Conservation (phyloP, 2,888 invertebrate species). For the Drosophila ustulata region DNA sequence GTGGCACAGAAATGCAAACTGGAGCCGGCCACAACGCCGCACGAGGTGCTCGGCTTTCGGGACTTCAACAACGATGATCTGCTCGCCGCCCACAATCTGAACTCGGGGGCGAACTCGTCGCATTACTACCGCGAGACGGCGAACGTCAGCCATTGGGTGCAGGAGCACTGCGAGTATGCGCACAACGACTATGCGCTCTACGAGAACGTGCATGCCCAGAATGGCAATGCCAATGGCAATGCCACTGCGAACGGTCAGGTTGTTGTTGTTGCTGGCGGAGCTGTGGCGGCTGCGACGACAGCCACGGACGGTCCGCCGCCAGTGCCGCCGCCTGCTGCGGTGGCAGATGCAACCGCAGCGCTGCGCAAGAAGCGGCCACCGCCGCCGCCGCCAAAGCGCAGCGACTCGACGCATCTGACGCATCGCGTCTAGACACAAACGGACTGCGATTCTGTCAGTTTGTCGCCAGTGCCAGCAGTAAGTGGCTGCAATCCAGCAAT, state of each 20-base stretch:
- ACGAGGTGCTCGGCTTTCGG: conserved; percentile 95
- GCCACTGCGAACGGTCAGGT: neutral
- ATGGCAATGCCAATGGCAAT: neutral
- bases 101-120: conserved; percentile 78
- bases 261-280: neutral
- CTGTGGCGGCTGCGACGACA: neutral
- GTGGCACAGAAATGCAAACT: conserved; percentile 96
- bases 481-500: neutral
- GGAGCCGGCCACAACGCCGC: conserved; percentile 94
- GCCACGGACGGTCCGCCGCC: conserved; percentile 30
- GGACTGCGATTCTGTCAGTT: neutral
- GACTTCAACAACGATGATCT: conserved; percentile 89
- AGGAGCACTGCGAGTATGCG: conserved; percentile 89
- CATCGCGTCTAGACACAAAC: conserved; percentile 80
- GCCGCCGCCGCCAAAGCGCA: conserved; percentile 95
- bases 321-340: conserved; percentile 52
- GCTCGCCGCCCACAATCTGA: conserved; percentile 81
- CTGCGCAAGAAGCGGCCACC: conserved; percentile 90
- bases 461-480: conserved; percentile 19
- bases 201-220: conserved; percentile 89
- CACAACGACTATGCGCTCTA: conserved; percentile 86
- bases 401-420: conserved; percentile 94
- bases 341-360: conserved; percentile 59
- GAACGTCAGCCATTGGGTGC: conserved; percentile 95
- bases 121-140: conserved; percentile 86